phyloP scores from a whole-genome alignment of 1,140 invertebrate species.

The Pseudoatta argentina region DNA sequence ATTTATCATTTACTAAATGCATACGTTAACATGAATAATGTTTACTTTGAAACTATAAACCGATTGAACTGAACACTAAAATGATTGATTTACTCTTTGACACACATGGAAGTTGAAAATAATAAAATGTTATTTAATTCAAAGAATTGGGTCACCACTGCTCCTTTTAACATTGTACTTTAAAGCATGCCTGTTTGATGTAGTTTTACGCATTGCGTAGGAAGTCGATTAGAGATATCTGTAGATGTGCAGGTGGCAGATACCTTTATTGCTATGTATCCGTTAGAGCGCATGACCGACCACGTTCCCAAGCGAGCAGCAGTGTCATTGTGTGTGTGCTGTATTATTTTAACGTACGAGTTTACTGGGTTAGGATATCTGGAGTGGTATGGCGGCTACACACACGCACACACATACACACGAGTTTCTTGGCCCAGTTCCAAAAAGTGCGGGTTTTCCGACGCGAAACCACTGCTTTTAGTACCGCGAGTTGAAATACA shows the following conservation, averaged over 20 bases:
- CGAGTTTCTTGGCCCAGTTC: slow-evolving; percentile 63
- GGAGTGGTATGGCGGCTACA: slow-evolving; percentile 58
- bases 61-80: no score
- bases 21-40: no score
- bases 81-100: no score
- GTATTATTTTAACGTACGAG: slow-evolving; percentile 71
- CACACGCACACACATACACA: neutral
- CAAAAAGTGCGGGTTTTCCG: slow-evolving; percentile 75
- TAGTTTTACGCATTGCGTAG: neutral
- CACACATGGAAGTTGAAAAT: no score
- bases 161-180: neutral
- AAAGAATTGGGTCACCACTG: no score
- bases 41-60: no score
- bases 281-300: neutral
- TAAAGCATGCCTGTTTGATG: neutral
- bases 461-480: slow-evolving; percentile 77
- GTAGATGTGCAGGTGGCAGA: slow-evolving; percentile 4
- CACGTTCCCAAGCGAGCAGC: neutral
- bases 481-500: slow-evolving; percentile 69
- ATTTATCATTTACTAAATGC: no score
- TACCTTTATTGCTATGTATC: slow-evolving; percentile 32
- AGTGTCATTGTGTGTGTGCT: slow-evolving; percentile 1
- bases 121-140: no score
- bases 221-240: slow-evolving; percentile 15
- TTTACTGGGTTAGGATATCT: slow-evolving; percentile 75